Evolutionary conservation across 1,140 invertebrate species (phyloP).

Genomic region (Harpegnathos saltator): DNA sequence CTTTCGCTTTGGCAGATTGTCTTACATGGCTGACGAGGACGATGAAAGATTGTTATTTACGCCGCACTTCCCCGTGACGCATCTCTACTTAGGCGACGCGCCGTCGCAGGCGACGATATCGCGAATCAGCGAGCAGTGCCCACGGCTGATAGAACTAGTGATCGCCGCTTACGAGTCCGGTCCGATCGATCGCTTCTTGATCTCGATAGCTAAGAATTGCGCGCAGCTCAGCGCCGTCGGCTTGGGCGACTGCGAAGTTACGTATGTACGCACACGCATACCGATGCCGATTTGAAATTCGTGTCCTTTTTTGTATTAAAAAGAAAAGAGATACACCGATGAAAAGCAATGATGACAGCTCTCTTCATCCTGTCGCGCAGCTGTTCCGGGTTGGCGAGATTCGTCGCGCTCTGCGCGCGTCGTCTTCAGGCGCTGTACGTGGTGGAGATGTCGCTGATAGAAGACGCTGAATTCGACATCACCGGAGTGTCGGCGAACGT

Average conservation of each 20-base stretch:
- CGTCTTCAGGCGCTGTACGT: conserved; percentile 79
- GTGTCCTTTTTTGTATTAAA: background rate
- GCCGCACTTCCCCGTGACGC: conserved; percentile 80
- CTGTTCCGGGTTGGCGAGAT: conserved; percentile 81
- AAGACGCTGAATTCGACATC: conserved; percentile 80
- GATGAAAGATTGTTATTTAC: conserved; percentile 77
- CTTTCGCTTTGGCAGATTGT: conserved; percentile 71
- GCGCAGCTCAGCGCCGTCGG: conserved; percentile 79
- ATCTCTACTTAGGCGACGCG: conserved; percentile 82
- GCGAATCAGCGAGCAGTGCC: conserved; percentile 77
- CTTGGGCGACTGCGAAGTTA: conserved; percentile 83
- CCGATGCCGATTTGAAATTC: background rate
- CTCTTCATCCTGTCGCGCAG: conserved; percentile 59
- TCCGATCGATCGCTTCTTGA: conserved; percentile 77
- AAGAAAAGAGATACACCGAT: too few species aligned
- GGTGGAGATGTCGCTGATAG: conserved; percentile 82
- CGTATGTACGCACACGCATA: conserved; percentile 69
- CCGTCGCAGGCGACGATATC: conserved; percentile 74
- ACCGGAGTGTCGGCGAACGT: conserved; percentile 73
- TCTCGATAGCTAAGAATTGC: conserved; percentile 77
- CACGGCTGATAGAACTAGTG: conserved; percentile 80
- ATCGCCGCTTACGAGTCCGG: conserved; percentile 78
- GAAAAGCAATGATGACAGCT: background rate
- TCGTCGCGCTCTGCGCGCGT: conserved; percentile 78
- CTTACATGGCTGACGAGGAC: conserved; percentile 80